phyloP scores from a whole-genome alignment of 2,797 vertebrate species.

The Scomberomorus guttatus region DNA sequence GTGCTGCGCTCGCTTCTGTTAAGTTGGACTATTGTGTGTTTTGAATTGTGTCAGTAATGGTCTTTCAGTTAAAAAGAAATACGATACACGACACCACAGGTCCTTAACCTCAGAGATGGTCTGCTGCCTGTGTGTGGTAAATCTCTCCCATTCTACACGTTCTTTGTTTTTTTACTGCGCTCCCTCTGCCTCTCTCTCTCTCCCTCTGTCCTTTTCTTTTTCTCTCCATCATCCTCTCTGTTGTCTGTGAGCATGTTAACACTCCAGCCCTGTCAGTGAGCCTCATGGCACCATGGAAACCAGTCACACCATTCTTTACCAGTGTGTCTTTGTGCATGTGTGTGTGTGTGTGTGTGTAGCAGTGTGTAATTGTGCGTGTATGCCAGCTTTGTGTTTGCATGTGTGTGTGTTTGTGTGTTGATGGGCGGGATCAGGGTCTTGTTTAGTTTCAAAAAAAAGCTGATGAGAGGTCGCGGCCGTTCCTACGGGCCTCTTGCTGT shows the following conservation, averaged over 20 bases:
- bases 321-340: conserved; percentile 55
- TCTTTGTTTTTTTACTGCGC: conserved; percentile 74
- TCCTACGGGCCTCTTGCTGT: conserved; percentile 75
- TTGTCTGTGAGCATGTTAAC: conserved; percentile 79
- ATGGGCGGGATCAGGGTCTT: conserved; percentile 68
- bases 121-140: conserved; percentile 82
- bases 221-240: conserved; percentile 76
- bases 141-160: conserved; percentile 69
- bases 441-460: conserved; percentile 78
- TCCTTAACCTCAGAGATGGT: conserved; percentile 78
- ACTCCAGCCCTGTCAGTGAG: conserved; percentile 79
- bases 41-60: conserved; percentile 44
- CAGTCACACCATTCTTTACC: conserved; percentile 73
- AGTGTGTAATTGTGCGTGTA: too few relatives aligned
- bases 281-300: conserved; percentile 84
- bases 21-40: conserved; percentile 50
- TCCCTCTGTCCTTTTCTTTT: conserved; percentile 70
- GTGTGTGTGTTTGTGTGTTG: conserved; percentile 32
- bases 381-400: conserved; percentile 41
- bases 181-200: conserved; percentile 60
- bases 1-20: conserved; percentile 27
- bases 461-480: conserved; percentile 71
- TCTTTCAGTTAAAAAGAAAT: conserved; percentile 73
- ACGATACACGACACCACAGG: conserved; percentile 59
- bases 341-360: conserved; percentile 41